Evolutionary conservation across 2,888 invertebrate species (phyloP).

Genomic region (Sepioteuthis lessoniana): DNA sequence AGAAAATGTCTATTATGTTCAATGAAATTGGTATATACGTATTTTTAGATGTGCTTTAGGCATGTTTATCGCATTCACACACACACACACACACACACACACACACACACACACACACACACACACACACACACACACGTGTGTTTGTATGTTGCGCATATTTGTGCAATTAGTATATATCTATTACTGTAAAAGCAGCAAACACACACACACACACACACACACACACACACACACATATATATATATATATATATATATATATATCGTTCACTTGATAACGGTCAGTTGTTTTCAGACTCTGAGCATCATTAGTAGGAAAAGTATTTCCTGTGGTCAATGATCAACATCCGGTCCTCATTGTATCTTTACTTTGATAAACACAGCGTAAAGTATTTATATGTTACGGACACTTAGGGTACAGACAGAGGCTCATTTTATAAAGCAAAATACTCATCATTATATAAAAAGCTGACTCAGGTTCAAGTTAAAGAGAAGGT

Average conservation of each 20-base stretch:
- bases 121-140: no score
- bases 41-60: no score
- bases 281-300: not conserved
- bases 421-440: not conserved
- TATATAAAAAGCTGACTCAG: not conserved
- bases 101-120: no score
- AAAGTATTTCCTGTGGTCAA: conserved; percentile 9
- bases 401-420: not conserved
- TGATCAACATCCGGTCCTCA: not conserved
- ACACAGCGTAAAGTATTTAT: not conserved
- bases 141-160: no score
- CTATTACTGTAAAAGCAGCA: no score
- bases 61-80: no score
- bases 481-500: no score
- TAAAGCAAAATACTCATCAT: not conserved
- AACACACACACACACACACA: not conserved
- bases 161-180: no score
- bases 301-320: not conserved
- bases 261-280: not conserved
- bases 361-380: not conserved
- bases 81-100: no score
- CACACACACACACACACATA: not conserved
- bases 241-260: not conserved
- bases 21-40: no score
- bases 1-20: no score